These are phyloP conservation scores for Apostichopus leukothele DNA, from an alignment of 53 echinoderm and acorn worm genomes.

Conservation along the genomic window DNA sequence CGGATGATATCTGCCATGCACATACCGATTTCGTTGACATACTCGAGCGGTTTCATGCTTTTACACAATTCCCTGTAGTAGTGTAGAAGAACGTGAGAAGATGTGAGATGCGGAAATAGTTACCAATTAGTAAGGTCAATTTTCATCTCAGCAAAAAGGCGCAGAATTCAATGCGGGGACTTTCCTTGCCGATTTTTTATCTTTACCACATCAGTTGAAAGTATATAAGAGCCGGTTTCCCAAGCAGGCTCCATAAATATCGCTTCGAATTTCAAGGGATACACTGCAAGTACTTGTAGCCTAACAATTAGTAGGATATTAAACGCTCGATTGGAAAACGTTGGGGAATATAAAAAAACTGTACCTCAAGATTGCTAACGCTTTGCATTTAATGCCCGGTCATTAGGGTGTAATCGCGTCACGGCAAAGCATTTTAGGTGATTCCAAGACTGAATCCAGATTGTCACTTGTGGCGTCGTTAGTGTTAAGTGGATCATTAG, in stretches of 20 bases:
- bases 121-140: neutral
- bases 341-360: conserved; percentile 29
- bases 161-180: neutral
- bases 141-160: neutral
- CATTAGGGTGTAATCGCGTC: conserved; percentile 36
- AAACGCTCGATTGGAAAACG: conserved; percentile 24
- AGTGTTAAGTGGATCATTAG: conserved; percentile 49
- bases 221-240: conserved; percentile 19
- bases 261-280: conserved; percentile 42
- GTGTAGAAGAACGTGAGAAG: neutral
- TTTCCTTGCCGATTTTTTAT: neutral
- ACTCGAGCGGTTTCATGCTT: too few species aligned
- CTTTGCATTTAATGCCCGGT: conserved; percentile 37
- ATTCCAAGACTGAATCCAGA: conserved; percentile 32
- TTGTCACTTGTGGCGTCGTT: conserved; percentile 47
- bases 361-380: conserved; percentile 31
- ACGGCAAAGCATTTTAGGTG: conserved; percentile 28
- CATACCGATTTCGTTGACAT: too few species aligned
- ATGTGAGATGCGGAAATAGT: neutral
- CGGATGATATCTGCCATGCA: too few species aligned
- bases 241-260: conserved; percentile 34
- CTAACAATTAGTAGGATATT: conserved; percentile 40
- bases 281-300: conserved; percentile 32
- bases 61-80: too few species aligned
- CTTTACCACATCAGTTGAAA: neutral